Conservation (phyloP, 2,888 invertebrate genomes). For the Camponotus fellah region DNA sequence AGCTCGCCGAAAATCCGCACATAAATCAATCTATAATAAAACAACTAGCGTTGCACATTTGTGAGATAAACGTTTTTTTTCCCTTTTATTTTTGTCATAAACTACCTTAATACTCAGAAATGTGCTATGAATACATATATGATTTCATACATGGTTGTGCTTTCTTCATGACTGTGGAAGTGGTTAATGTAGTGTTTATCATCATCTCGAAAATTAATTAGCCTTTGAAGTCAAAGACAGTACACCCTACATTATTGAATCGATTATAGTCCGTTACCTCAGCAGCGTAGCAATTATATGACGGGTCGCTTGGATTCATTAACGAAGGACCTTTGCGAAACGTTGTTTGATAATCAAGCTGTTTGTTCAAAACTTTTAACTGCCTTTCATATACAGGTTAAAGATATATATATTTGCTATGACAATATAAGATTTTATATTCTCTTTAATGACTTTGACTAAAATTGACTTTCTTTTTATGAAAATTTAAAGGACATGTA, state of each 20-base stretch:
- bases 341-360: slow-evolving; percentile 33
- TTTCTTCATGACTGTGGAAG: not conserved
- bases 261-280: slow-evolving; percentile 56
- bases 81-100: too few species aligned
- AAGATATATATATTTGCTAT: not conserved
- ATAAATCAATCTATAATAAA: slow-evolving; percentile 42
- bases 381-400: not conserved
- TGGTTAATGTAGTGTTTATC: slow-evolving; percentile 46
- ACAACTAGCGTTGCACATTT: slow-evolving; percentile 21
- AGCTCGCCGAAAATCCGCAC: slow-evolving; percentile 28
- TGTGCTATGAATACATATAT: not conserved
- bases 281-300: slow-evolving; percentile 15
- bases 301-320: slow-evolving; percentile 43
- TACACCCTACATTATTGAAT: slow-evolving; percentile 57
- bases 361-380: slow-evolving; percentile 20
- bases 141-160: not conserved
- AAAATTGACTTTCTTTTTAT: not conserved
- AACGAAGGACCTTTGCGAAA: slow-evolving; percentile 13
- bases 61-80: slow-evolving; percentile 11
- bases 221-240: slow-evolving; percentile 43
- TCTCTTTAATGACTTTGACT: not conserved
- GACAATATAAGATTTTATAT: not conserved
- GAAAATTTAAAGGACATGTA: not conserved
- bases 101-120: not conserved
- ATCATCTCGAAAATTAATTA: slow-evolving; percentile 57